Conservation (phyloP, 2,113 vertebrate species). For the Hippoglossus stenolepis region DNA sequence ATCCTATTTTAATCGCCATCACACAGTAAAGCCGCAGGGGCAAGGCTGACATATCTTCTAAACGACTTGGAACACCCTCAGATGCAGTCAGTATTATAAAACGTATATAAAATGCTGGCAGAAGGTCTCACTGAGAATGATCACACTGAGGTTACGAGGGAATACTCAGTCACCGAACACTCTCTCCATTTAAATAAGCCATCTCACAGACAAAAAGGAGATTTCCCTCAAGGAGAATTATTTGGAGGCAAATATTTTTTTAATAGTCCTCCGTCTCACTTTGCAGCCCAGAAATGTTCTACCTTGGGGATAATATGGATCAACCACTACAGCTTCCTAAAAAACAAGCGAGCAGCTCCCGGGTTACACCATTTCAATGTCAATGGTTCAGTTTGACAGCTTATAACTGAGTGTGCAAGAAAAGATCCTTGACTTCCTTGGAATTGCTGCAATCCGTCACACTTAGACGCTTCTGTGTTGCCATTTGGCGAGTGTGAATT, state of each 20-base stretch:
- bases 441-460: constrained; percentile 69
- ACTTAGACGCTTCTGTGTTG: constrained; percentile 52
- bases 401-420: constrained; percentile 53
- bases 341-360: constrained; percentile 47
- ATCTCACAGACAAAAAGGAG: constrained; percentile 36
- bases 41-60: constrained; percentile 42
- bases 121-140: constrained; percentile 53
- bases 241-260: constrained; percentile 63
- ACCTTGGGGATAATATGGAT: constrained; percentile 41
- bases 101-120: constrained; percentile 41
- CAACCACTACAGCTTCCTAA: constrained; percentile 28
- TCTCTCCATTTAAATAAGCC: constrained; percentile 66
- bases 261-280: constrained; percentile 64
- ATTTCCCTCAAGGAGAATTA: constrained; percentile 58
- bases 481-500: constrained; percentile 65
- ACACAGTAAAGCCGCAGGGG: constrained; percentile 28
- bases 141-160: constrained; percentile 54
- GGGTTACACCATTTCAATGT: constrained; percentile 33
- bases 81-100: constrained; percentile 32
- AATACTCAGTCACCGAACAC: constrained; percentile 57
- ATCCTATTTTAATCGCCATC: constrained; percentile 42
- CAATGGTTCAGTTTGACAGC: constrained; percentile 61
- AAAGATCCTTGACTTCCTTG: constrained; percentile 62
- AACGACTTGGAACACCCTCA: constrained; percentile 55
- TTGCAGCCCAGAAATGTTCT: constrained; percentile 56